These are phyloP conservation scores for Nomada ruficornis DNA, from an alignment of 2,888 invertebrate genomes.

Conservation along the genomic window DNA sequence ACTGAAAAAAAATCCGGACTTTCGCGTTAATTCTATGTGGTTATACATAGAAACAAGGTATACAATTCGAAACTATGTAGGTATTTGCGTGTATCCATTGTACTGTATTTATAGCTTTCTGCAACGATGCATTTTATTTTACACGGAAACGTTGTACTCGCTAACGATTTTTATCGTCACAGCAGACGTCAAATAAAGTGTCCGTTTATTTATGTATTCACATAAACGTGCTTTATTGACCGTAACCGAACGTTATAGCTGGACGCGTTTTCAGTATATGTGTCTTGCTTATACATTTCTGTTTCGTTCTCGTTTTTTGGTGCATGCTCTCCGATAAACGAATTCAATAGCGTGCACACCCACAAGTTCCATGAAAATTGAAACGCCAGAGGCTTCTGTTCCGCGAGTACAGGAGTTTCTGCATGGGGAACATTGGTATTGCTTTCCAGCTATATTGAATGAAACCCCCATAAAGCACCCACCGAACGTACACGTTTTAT, in stretches of 20 bases:
- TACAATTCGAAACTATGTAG: neutral
- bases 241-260: conserved; percentile 23
- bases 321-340: neutral
- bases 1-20: neutral
- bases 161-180: conserved; percentile 31
- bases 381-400: no score
- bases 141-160: neutral
- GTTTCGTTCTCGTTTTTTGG: neutral
- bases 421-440: neutral
- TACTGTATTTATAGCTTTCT: conserved; percentile 17
- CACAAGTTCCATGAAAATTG: neutral
- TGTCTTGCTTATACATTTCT: neutral
- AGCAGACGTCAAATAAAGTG: conserved; percentile 16
- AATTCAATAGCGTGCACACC: conserved; percentile 4
- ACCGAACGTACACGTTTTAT: no score
- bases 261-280: conserved; percentile 1
- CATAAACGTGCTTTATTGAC: conserved; percentile 38
- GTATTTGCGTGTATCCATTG: no score
- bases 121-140: conserved; percentile 17
- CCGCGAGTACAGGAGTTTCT: neutral
- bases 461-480: no score
- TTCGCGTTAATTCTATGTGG: neutral
- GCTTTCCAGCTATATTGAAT: no score
- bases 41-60: neutral
- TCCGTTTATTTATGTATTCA: conserved; percentile 28